A percentile compares a stretch with the other conserved stretches of the same genome.
Conservation (phyloP, 2,113 vertebrate species). For the Ceratotherium simum region DNA sequence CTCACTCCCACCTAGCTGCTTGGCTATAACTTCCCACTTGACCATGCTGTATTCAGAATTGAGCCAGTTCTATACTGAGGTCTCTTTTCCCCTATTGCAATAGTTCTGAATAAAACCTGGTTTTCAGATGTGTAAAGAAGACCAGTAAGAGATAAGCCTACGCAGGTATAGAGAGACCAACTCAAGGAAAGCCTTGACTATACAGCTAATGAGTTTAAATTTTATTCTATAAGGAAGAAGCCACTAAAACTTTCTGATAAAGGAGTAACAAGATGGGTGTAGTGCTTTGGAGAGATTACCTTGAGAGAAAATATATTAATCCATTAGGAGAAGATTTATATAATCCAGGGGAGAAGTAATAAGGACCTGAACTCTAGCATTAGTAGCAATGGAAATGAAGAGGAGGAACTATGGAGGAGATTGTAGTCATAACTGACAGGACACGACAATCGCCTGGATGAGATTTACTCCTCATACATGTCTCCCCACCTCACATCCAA, state of each 20-base stretch:
- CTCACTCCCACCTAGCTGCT: background rate
- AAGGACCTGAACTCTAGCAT: background rate
- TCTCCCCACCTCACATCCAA: background rate
- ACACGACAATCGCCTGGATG: background rate
- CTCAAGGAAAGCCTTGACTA: background rate
- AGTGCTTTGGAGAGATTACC: background rate
- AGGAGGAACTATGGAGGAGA: background rate
- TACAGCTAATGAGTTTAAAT: background rate
- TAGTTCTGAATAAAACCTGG: background rate
- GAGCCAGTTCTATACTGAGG: background rate
- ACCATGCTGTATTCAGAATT: background rate
- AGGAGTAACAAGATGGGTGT: background rate
- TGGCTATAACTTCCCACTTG: background rate
- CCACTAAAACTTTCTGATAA: background rate
- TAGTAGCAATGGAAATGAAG: background rate
- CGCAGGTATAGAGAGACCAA: background rate
- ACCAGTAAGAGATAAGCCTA: background rate
- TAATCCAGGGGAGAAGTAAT: background rate
- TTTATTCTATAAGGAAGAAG: background rate
- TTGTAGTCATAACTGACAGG: no score
- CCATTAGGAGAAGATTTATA: background rate
- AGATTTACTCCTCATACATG: background rate
- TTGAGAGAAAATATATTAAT: background rate
- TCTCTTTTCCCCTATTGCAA: background rate
- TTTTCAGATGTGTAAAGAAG: background rate